Percentiles rank a stretch among this genome's conserved stretches.
phyloP scores from a whole-genome alignment of 2,888 invertebrate genomes.

The Pyrocoelia pectoralis region DNA sequence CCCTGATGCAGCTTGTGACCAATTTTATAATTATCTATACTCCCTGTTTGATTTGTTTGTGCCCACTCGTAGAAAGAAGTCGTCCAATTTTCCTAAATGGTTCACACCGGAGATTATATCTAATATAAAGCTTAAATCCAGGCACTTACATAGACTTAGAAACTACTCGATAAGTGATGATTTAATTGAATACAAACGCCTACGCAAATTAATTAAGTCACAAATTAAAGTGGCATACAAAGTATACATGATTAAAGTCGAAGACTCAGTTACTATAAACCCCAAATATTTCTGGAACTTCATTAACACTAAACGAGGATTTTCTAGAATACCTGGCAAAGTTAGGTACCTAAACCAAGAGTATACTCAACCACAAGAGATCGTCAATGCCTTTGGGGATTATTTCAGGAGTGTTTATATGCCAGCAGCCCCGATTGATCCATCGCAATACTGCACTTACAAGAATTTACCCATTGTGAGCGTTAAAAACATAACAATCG shows the following conservation, averaged over 20 bases:
- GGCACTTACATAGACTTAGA: not conserved
- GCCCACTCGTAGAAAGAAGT: not conserved
- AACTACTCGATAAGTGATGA: not conserved
- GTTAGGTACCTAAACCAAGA: too few species aligned
- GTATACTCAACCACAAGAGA: not conserved
- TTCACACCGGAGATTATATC: too few species aligned
- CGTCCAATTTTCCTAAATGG: not conserved
- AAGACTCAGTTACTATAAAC: not conserved
- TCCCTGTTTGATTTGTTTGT: too few species aligned
- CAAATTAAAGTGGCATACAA: not conserved
- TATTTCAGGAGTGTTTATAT: not conserved
- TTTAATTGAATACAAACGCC: not conserved
- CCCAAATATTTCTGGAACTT: not conserved
- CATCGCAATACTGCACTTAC: not conserved
- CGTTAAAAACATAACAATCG: not conserved
- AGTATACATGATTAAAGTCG: not conserved
- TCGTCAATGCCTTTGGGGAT: not conserved
- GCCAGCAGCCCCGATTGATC: not conserved
- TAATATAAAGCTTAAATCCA: too few species aligned
- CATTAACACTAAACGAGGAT: not conserved
- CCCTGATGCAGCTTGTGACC: too few species aligned
- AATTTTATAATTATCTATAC: too few species aligned
- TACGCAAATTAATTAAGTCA: not conserved
- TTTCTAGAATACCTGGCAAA: not conserved
- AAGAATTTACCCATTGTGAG: not conserved